Evolutionary conservation across 2,797 vertebrate genomes (phyloP).

Genomic region (Harpagifer antarcticus): DNA sequence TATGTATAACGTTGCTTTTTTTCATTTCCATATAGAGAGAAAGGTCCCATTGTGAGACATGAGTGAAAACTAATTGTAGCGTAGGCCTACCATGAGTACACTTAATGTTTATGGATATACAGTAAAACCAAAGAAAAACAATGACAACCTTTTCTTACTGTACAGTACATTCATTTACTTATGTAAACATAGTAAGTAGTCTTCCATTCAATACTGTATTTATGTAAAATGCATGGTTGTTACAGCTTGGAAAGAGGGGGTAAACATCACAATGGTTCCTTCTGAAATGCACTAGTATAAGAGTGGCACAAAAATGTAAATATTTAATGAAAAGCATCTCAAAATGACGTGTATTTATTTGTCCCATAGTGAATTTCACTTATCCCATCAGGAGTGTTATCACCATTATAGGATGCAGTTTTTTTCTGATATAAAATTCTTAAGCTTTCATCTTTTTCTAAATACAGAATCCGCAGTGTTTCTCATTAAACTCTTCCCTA

Average conservation of each 20-base stretch:
- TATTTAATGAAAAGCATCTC: not conserved
- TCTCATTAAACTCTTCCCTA: not conserved
- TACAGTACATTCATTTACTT: no score
- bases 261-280: not conserved
- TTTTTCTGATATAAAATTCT: not conserved
- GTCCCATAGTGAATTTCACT: not conserved
- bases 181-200: no score
- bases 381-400: not conserved
- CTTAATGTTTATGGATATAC: not conserved
- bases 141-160: no score
- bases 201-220: no score
- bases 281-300: not conserved
- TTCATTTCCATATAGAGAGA: slow-evolving; percentile 34
- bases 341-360: not conserved
- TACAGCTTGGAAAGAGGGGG: not conserved
- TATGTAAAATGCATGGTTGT: not conserved
- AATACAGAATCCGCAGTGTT: no score
- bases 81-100: no score
- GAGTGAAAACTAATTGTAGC: not conserved
- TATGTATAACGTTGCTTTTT: slow-evolving; percentile 28
- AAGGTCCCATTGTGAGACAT: slow-evolving; percentile 41
- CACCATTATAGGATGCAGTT: not conserved
- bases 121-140: not conserved
- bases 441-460: no score
- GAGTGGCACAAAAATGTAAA: not conserved